These are phyloP conservation scores for Sminthurinus aureus DNA, from an alignment of 2,888 invertebrate species.

Conservation along the genomic window DNA sequence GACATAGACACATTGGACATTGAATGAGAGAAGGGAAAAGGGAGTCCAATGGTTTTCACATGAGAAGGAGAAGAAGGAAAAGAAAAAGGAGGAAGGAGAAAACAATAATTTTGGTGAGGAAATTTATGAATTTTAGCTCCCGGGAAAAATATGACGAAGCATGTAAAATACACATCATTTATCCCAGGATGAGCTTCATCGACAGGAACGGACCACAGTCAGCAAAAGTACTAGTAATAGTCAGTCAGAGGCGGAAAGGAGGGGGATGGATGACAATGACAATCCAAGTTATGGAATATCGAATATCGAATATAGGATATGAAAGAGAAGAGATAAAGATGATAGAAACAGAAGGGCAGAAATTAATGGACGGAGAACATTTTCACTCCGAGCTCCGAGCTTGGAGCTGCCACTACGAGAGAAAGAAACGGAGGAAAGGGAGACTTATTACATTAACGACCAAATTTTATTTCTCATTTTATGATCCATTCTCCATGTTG, in stretches of 20 bases:
- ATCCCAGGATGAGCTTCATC: neutral
- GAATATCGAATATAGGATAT: neutral
- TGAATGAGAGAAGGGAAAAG: neutral
- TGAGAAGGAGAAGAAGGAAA: neutral
- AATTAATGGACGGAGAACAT: constrained; percentile 31
- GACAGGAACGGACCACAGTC: constrained; percentile 13
- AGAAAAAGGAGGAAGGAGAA: no score
- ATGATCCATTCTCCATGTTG: constrained; percentile 28
- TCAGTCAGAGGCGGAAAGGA: neutral
- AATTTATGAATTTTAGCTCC: constrained; percentile 23
- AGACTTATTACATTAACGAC: constrained; percentile 24
- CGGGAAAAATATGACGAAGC: neutral
- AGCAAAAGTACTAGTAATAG: no score
- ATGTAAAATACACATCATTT: neutral
- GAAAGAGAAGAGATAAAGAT: neutral
- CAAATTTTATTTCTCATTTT: constrained; percentile 39
- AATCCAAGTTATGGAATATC: neutral
- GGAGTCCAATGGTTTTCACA: no score
- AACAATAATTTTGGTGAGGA: constrained; percentile 1
- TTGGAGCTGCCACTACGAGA: no score
- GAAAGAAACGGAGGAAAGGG: constrained; percentile 5
- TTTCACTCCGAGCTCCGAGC: neutral
- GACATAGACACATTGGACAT: neutral
- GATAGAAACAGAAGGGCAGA: neutral
- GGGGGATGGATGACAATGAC: neutral